These are phyloP conservation scores for Drosophila heteroneura DNA, from an alignment of 2,888 invertebrate genomes.

Conservation along the genomic window DNA sequence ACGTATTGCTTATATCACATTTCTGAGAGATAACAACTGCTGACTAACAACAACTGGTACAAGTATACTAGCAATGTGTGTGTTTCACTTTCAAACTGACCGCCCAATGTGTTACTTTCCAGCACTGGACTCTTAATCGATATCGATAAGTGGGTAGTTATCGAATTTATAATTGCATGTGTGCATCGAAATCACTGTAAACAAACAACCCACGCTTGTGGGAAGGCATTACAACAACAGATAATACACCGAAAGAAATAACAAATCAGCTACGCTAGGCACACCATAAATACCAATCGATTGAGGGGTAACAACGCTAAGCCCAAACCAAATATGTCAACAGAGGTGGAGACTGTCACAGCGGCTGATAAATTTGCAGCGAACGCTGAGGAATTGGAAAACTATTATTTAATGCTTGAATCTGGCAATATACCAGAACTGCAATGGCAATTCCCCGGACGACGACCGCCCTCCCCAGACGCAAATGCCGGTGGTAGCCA, in stretches of 20 bases:
- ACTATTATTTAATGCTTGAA: conserved; percentile 90
- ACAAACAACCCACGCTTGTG: not conserved
- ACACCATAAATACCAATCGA: not conserved
- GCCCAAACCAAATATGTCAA: conserved; percentile 46
- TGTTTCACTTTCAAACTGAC: conserved; percentile 7
- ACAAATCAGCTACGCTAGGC: no score
- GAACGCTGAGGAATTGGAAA: conserved; percentile 89
- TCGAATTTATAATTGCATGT: conserved; percentile 15
- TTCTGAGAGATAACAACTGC: not conserved
- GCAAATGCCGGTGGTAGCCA: conserved; percentile 84
- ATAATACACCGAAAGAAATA: not conserved
- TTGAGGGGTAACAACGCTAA: not conserved
- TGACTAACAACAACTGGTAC: not conserved
- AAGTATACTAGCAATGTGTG: conserved; percentile 10
- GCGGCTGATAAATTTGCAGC: conserved; percentile 71
- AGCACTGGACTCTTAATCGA: conserved; percentile 21
- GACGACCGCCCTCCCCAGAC: conserved; percentile 90
- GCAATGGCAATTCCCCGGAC: conserved; percentile 93
- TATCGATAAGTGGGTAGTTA: conserved; percentile 22
- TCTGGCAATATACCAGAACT: conserved; percentile 89
- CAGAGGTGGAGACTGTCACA: conserved; percentile 72
- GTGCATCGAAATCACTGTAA: not conserved
- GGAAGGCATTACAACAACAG: not conserved
- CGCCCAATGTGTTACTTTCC: conserved; percentile 19
- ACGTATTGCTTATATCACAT: not conserved